Evolutionary conservation across 1,140 invertebrate species (phyloP).

Genomic region (Conus betulinus): DNA sequence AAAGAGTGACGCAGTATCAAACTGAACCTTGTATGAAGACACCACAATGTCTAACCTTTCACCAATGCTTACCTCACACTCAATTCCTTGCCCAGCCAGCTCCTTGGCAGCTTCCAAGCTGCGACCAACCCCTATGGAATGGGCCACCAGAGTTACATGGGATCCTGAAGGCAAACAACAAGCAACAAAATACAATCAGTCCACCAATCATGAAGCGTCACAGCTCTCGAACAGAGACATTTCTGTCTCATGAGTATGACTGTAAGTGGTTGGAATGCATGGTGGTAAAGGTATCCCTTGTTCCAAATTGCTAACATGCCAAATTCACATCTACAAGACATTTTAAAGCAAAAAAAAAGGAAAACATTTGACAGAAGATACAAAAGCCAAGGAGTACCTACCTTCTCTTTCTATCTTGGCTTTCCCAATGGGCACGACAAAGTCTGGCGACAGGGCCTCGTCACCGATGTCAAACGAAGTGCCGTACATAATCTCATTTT

Average conservation of each 20-base stretch:
- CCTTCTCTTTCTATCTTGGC: constrained; percentile 93
- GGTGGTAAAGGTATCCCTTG: too few relatives aligned
- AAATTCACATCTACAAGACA: too few relatives aligned
- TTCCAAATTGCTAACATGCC: too few relatives aligned
- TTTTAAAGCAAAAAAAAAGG: too few relatives aligned
- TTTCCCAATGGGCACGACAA: constrained; percentile 96
- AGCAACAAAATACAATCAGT: background rate
- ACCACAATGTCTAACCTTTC: too few relatives aligned
- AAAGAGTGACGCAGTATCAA: too few relatives aligned
- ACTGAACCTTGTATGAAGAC: too few relatives aligned
- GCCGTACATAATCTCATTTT: constrained; percentile 98
- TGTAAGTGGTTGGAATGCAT: too few relatives aligned
- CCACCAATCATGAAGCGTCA: too few relatives aligned
- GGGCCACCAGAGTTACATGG: constrained; percentile 95
- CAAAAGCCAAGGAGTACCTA: constrained; percentile 49
- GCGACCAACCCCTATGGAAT: constrained; percentile 92
- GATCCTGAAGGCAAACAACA: constrained; percentile 79
- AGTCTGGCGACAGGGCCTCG: constrained; percentile 92
- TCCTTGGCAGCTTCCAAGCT: constrained; percentile 92
- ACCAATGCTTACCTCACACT: constrained; percentile 84
- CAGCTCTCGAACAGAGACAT: too few relatives aligned
- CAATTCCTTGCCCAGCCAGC: constrained; percentile 81
- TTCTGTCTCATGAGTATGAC: too few relatives aligned
- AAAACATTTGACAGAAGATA: too few relatives aligned
- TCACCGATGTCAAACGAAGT: constrained; percentile 92